phyloP scores from a whole-genome alignment of 2,888 invertebrate genomes.

The Cremastinae sp. region DNA sequence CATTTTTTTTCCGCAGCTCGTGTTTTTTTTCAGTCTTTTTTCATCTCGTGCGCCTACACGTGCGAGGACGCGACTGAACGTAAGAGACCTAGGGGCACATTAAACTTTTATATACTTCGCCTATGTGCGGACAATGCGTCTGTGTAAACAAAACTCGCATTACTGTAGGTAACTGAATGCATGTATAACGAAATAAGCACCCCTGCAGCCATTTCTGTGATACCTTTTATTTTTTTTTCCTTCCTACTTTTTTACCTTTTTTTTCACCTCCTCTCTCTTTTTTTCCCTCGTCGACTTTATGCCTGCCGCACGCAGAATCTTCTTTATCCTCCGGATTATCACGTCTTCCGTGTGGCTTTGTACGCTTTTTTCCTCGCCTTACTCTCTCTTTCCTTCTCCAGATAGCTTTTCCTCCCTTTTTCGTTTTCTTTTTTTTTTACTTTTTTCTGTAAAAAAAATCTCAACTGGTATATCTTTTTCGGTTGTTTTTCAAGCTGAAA shows the following conservation, averaged over 20 bases:
- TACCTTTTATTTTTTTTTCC: not conserved
- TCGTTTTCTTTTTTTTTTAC: slow-evolving; percentile 43
- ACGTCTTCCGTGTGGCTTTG: slow-evolving; percentile 59
- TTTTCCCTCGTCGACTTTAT: slow-evolving; percentile 52
- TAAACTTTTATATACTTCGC: slow-evolving; percentile 37
- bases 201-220: slow-evolving; percentile 36
- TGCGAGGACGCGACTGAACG: not conserved
- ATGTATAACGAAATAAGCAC: slow-evolving; percentile 32
- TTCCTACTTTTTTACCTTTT: not conserved
- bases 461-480: slow-evolving; percentile 23
- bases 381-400: slow-evolving; percentile 16
- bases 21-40: slow-evolving; percentile 32
- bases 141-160: slow-evolving; percentile 8
- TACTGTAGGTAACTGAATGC: slow-evolving; percentile 6
- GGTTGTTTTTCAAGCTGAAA: no score
- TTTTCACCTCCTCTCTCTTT: no score
- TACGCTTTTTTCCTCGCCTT: slow-evolving; percentile 1
- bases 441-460: slow-evolving; percentile 18
- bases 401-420: slow-evolving; percentile 11
- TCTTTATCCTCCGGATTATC: slow-evolving; percentile 62
- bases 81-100: slow-evolving; percentile 37
- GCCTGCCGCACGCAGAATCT: slow-evolving; percentile 55
- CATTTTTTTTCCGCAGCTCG: slow-evolving; percentile 9
- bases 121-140: slow-evolving; percentile 17
- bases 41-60: slow-evolving; percentile 14